A percentile compares a stretch with the other conserved stretches of the same genome.
Evolutionary conservation across 2,888 invertebrate genomes (phyloP).

Genomic region (Plagiodera versicolora): DNA sequence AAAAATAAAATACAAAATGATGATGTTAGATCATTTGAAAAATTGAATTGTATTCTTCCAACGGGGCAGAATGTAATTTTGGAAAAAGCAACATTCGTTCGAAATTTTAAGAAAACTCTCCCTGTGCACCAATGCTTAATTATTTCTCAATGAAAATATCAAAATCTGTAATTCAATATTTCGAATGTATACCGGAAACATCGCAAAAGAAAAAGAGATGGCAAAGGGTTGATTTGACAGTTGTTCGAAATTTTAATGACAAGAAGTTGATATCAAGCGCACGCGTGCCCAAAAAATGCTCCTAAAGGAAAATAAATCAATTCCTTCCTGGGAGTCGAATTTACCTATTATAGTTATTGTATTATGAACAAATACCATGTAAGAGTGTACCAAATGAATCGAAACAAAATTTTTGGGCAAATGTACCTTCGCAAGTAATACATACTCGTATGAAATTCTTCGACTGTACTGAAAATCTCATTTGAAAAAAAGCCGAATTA

Average conservation of each 20-base stretch:
- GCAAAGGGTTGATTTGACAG: conserved; percentile 27
- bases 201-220: conserved; percentile 18
- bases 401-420: conserved; percentile 9
- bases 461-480: not conserved
- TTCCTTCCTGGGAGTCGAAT: conserved; percentile 35
- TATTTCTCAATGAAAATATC: not conserved
- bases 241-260: conserved; percentile 7
- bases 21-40: not conserved
- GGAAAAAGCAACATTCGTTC: too few relatives aligned
- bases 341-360: conserved; percentile 35
- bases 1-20: conserved; percentile 9
- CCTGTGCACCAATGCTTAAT: too few relatives aligned
- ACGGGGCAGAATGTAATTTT: not conserved
- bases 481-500: conserved; percentile 13
- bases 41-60: not conserved
- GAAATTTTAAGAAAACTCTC: too few relatives aligned
- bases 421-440: not conserved
- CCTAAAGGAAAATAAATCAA: conserved; percentile 38
- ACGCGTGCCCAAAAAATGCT: conserved; percentile 40
- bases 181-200: not conserved
- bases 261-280: conserved; percentile 25
- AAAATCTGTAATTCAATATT: not conserved
- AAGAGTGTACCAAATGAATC: conserved; percentile 24
- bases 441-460: not conserved
- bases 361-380: conserved; percentile 39